These are phyloP conservation scores for Toxotes lorentzi DNA, from an alignment of 2,797 vertebrate species.

Conservation along the genomic window DNA sequence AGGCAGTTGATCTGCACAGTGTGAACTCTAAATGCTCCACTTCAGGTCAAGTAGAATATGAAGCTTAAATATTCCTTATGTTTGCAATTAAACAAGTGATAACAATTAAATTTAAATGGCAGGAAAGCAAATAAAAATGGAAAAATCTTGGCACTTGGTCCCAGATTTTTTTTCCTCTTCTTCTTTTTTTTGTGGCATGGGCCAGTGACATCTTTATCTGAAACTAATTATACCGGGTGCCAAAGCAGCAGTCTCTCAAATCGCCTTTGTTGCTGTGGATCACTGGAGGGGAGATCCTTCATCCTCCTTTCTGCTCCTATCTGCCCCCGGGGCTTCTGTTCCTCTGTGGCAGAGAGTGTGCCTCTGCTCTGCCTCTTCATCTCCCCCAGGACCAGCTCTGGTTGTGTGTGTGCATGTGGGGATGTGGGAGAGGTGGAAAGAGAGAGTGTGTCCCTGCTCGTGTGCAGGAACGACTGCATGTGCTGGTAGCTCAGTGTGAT, in stretches of 20 bases:
- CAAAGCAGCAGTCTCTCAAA: constrained; percentile 66
- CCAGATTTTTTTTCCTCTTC: constrained; percentile 7
- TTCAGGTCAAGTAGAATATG: constrained; percentile 42
- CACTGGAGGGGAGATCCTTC: constrained; percentile 76
- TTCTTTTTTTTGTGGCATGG: constrained; percentile 11
- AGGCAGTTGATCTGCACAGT: constrained; percentile 47
- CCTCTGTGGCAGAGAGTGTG: constrained; percentile 50
- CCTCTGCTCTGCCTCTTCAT: constrained; percentile 59
- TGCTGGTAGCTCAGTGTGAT: constrained; percentile 51
- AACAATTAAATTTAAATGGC: constrained; percentile 33
- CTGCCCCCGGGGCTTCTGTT: constrained; percentile 62
- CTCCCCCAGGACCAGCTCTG: constrained; percentile 50
- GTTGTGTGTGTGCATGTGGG: constrained; percentile 31
- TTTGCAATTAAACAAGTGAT: constrained; percentile 46
- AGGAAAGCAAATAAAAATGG: constrained; percentile 46
- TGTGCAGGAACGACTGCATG: constrained; percentile 34
- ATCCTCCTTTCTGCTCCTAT: constrained; percentile 68
- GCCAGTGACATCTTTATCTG: constrained; percentile 70
- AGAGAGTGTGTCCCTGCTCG: constrained; percentile 26
- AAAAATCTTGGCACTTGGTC: constrained; percentile 13
- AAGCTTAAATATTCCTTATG: constrained; percentile 34
- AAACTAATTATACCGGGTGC: constrained; percentile 74
- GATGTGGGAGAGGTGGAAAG: constrained; percentile 26
- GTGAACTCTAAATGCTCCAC: constrained; percentile 45
- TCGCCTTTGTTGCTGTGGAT: constrained; percentile 75